phyloP scores from a whole-genome alignment of 2,113 vertebrate genomes.

The Psittacus erithacus region DNA sequence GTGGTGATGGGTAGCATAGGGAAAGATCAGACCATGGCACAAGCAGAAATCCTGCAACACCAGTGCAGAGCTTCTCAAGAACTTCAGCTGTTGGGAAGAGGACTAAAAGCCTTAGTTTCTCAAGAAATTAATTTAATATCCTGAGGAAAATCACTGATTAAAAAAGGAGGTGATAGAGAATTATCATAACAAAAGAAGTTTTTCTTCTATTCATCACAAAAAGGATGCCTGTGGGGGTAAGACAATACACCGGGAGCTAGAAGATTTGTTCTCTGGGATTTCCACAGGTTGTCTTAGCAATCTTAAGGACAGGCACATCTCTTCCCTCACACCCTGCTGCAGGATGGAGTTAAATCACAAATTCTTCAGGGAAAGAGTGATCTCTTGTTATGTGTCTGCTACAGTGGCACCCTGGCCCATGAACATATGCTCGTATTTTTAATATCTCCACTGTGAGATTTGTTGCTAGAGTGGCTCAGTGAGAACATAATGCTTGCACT shows the following conservation, averaged over 20 bases:
- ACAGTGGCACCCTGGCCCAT: neutral
- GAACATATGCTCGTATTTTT: conserved; percentile 5
- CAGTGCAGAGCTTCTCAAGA: neutral
- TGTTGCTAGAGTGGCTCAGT: neutral
- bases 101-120: neutral
- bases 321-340: neutral
- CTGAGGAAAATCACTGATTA: neutral
- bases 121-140: neutral
- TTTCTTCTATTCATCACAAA: neutral
- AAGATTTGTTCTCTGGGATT: neutral
- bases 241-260: neutral
- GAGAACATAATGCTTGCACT: conserved; percentile 1
- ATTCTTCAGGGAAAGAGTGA: neutral
- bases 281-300: neutral
- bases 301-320: neutral
- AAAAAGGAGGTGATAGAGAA: neutral
- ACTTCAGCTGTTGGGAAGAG: neutral
- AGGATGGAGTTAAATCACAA: neutral
- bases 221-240: neutral
- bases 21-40: neutral
- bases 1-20: neutral
- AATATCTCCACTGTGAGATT: neutral
- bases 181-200: neutral
- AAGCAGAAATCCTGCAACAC: neutral
- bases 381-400: neutral